These are phyloP conservation scores for Corythoichthys haematopterus DNA, from an alignment of 2,113 vertebrate genomes.

Conservation along the genomic window DNA sequence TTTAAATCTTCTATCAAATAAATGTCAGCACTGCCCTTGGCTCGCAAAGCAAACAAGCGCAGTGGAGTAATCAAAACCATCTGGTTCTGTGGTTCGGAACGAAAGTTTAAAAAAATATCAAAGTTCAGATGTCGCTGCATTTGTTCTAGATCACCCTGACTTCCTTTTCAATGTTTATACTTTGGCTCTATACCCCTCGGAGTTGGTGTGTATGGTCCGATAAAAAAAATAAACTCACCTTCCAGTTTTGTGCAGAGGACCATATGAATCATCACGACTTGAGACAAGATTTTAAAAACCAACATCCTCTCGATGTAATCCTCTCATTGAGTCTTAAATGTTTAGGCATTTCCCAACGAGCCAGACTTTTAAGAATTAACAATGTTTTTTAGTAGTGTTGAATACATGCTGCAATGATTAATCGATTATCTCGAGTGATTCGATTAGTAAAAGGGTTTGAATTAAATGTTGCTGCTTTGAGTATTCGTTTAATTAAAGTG, in stretches of 20 bases:
- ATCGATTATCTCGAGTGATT: too few relatives aligned
- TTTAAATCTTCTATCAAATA: conserved; percentile 8
- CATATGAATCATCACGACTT: background rate
- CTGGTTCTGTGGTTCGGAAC: conserved; percentile 27
- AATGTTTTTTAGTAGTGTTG: background rate
- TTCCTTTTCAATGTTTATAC: conserved; percentile 1
- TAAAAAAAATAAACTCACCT: background rate
- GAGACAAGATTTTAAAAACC: background rate
- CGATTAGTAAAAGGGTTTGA: too few relatives aligned
- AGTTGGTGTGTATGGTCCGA: background rate
- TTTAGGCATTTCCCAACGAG: background rate
- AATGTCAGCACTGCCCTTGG: conserved; percentile 17
- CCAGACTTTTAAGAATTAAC: background rate
- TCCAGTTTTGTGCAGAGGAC: background rate
- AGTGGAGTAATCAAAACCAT: conserved; percentile 36
- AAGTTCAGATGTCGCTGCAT: background rate
- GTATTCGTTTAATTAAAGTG: too few relatives aligned
- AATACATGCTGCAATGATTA: background rate
- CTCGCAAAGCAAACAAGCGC: conserved; percentile 39
- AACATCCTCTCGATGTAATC: background rate
- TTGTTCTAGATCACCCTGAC: background rate
- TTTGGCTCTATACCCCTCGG: background rate
- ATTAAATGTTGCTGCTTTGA: too few relatives aligned
- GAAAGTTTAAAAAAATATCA: conserved; percentile 1
- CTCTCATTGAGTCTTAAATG: background rate